Conservation (phyloP, 1,140 invertebrate species). For the Babylonia areolata region DNA sequence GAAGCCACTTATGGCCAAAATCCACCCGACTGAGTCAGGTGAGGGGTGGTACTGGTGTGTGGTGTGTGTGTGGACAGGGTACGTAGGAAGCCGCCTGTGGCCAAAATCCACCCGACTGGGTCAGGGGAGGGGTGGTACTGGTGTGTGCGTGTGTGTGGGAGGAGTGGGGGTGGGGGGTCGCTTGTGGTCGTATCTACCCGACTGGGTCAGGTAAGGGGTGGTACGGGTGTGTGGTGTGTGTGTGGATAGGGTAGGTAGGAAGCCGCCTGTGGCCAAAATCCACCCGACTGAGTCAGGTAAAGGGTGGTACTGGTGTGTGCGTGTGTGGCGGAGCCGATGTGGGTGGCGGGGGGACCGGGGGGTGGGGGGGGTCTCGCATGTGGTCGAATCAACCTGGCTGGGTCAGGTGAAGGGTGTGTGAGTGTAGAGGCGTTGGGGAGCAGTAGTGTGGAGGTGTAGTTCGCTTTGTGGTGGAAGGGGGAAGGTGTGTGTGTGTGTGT, state of each 20-base stretch:
- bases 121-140: slow-evolving; percentile 52
- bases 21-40: slow-evolving; percentile 78
- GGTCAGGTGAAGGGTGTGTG: slow-evolving; percentile 67
- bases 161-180: too few relatives aligned
- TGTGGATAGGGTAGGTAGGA: too few relatives aligned
- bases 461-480: too few relatives aligned
- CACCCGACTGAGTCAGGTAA: slow-evolving; percentile 77
- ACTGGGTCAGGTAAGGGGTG: slow-evolving; percentile 72
- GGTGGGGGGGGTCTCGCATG: too few relatives aligned
- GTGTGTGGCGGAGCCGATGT: too few relatives aligned
- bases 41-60: not conserved
- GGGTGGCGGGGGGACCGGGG: too few relatives aligned
- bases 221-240: not conserved
- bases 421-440: too few relatives aligned
- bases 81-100: slow-evolving; percentile 81
- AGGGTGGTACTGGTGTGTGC: not conserved
- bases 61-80: too few relatives aligned
- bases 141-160: too few relatives aligned
- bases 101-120: slow-evolving; percentile 79
- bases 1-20: slow-evolving; percentile 80
- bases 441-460: too few relatives aligned
- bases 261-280: slow-evolving; percentile 80
- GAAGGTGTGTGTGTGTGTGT: too few relatives aligned
- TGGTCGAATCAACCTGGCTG: slow-evolving; percentile 80
- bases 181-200: slow-evolving; percentile 80